phyloP scores from a whole-genome alignment of 2,888 invertebrate genomes.

The Chironomus tentans region DNA sequence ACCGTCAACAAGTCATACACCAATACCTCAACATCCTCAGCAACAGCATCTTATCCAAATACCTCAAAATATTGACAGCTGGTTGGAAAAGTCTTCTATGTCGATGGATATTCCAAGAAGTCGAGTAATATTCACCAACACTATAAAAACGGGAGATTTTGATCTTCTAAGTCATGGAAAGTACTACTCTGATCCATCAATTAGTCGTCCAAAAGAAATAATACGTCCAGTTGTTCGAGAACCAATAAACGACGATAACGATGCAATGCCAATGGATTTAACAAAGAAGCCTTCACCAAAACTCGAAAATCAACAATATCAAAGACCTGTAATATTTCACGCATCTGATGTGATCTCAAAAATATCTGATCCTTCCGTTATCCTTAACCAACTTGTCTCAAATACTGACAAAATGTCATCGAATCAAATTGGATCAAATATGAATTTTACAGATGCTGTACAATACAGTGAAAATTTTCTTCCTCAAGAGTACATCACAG shows the following conservation, averaged over 20 bases:
- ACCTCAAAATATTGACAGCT: constrained; percentile 34
- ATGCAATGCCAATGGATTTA: constrained; percentile 37
- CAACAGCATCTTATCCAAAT: constrained; percentile 34
- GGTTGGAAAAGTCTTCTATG: constrained; percentile 29
- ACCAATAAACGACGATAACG: constrained; percentile 1
- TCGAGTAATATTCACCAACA: background rate
- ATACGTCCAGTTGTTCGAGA: background rate
- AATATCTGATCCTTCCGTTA: constrained; percentile 36
- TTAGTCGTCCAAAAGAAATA: constrained; percentile 28
- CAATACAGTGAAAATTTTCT: constrained; percentile 51
- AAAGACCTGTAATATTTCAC: background rate
- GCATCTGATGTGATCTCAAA: constrained; percentile 36
- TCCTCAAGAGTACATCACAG: constrained; percentile 63
- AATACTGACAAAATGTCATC: constrained; percentile 36
- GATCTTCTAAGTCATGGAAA: constrained; percentile 41
- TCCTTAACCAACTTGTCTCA: constrained; percentile 40
- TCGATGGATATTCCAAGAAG: background rate
- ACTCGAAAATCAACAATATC: constrained; percentile 1
- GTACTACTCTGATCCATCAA: constrained; percentile 42
- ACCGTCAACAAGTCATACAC: constrained; percentile 50
- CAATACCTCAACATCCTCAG: constrained; percentile 34
- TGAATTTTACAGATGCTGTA: constrained; percentile 5
- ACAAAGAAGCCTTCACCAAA: constrained; percentile 38
- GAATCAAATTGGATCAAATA: background rate
- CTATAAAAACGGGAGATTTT: constrained; percentile 30